A percentile compares a stretch with the other conserved stretches of the same genome.
phyloP scores from a whole-genome alignment of 1,140 invertebrate species.

The Pomacea maculata region DNA sequence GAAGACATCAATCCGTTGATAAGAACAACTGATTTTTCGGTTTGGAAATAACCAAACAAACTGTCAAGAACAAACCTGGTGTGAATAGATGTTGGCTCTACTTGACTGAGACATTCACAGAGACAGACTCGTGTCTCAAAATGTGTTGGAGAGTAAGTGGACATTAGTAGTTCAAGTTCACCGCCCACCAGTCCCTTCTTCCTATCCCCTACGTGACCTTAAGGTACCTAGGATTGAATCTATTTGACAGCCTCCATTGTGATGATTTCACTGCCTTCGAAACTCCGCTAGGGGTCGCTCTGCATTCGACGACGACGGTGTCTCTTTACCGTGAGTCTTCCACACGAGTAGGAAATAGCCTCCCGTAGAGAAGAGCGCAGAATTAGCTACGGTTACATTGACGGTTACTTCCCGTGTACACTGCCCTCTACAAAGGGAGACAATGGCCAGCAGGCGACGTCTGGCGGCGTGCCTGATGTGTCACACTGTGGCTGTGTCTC shows the following conservation, averaged over 20 bases:
- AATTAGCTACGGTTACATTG: constrained; percentile 13
- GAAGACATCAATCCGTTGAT: too few species aligned
- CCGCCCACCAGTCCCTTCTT: not conserved
- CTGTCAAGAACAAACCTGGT: too few species aligned
- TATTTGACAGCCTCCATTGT: not conserved
- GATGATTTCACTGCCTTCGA: not conserved
- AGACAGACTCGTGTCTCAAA: too few species aligned
- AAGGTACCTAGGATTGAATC: not conserved
- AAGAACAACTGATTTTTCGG: too few species aligned
- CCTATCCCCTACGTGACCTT: not conserved
- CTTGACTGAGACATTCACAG: too few species aligned
- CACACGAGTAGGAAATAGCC: constrained; percentile 12
- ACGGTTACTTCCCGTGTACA: constrained; percentile 2
- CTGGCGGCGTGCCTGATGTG: not conserved
- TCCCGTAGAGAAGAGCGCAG: constrained; percentile 3
- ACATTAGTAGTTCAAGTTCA: not conserved
- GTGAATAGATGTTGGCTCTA: too few species aligned
- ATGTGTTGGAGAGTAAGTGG: too few species aligned
- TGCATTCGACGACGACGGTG: not conserved
- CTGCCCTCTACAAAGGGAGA: constrained; percentile 2
- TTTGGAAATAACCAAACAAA: too few species aligned
- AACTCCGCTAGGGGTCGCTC: constrained; percentile 3
- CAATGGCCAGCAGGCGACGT: constrained; percentile 17
- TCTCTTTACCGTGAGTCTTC: not conserved
- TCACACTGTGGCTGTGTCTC: not conserved